Conservation (phyloP, 2,797 vertebrate genomes). For the Pseudochirops cupreus region DNA sequence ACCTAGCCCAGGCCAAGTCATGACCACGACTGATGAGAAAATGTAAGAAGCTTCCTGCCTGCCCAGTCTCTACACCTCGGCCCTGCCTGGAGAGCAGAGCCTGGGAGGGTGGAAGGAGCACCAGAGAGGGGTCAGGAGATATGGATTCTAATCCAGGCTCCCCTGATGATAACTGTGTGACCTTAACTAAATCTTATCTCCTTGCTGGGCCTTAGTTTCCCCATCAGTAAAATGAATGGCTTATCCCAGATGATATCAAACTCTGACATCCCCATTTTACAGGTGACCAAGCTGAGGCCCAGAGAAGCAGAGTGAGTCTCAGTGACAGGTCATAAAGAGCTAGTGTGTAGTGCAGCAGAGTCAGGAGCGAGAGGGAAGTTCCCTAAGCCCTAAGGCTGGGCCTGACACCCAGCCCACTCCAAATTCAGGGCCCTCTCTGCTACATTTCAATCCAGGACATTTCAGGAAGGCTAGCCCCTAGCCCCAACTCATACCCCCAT, state of each 20-base stretch:
- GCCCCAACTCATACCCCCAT: no score
- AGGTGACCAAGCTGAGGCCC: conserved; percentile 1
- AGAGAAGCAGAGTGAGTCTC: background rate
- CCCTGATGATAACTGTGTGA: background rate
- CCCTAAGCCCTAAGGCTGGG: no score
- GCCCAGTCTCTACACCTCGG: background rate
- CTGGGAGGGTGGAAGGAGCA: background rate
- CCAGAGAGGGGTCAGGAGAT: background rate
- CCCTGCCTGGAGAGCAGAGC: background rate
- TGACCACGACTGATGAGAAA: background rate
- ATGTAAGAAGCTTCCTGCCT: background rate
- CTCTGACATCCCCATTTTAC: background rate
- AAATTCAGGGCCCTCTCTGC: no score
- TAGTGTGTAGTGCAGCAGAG: background rate
- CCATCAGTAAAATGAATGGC: background rate
- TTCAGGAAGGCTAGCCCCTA: background rate
- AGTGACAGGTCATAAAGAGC: background rate
- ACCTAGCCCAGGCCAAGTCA: background rate
- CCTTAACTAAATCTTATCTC: background rate
- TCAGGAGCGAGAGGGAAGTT: background rate
- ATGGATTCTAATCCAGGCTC: background rate
- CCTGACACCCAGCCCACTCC: no score
- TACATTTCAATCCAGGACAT: background rate
- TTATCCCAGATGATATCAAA: background rate
- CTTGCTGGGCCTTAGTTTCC: background rate